Conservation (phyloP, 2,888 invertebrate genomes). For the Morpho deidamia region DNA sequence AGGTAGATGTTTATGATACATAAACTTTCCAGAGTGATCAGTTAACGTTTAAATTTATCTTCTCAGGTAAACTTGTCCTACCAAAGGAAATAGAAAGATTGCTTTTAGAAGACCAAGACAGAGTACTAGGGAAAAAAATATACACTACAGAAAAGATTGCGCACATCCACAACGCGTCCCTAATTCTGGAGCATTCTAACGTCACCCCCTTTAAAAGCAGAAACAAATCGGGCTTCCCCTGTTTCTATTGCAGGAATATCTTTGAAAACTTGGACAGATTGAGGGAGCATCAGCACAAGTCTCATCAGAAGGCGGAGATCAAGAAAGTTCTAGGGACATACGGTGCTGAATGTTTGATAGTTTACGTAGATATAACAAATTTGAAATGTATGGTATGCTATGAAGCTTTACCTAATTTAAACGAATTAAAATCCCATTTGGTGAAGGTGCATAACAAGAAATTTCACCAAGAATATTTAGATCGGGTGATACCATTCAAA, state of each 20-base stretch:
- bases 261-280: conserved; percentile 44
- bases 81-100: conserved; percentile 35
- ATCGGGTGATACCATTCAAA: conserved; percentile 58
- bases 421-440: conserved; percentile 50
- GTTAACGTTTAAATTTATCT: too few species aligned
- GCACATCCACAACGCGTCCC: conserved; percentile 43
- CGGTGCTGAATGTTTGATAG: conserved; percentile 48
- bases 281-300: conserved; percentile 35
- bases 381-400: conserved; percentile 50
- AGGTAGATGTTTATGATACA: too few species aligned
- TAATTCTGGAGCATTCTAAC: conserved; percentile 48
- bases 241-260: conserved; percentile 53
- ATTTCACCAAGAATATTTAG: conserved; percentile 40
- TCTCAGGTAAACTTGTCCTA: conserved; percentile 39
- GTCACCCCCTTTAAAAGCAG: conserved; percentile 54
- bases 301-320: conserved; percentile 39
- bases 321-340: conserved; percentile 41
- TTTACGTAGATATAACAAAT: conserved; percentile 56
- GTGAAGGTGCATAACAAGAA: conserved; percentile 47
- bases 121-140: conserved; percentile 16
- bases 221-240: conserved; percentile 51
- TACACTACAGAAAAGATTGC: conserved; percentile 51
- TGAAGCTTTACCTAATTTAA: conserved; percentile 33
- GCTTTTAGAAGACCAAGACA: conserved; percentile 20
- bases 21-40: too few species aligned